phyloP scores from a whole-genome alignment of 2,888 invertebrate genomes.

The Dynastes hyllus region DNA sequence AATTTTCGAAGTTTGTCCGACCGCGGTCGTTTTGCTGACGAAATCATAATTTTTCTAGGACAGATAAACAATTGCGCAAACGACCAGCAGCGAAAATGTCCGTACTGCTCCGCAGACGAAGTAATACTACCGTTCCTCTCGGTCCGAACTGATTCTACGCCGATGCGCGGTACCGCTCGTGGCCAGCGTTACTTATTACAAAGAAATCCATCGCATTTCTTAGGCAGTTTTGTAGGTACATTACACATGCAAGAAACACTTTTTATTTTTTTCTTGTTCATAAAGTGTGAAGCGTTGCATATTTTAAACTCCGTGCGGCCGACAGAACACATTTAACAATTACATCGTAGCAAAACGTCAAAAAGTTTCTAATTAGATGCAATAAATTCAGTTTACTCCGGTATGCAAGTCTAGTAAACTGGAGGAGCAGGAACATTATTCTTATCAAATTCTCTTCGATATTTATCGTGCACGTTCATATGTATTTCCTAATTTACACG shows the following conservation, averaged over 20 bases:
- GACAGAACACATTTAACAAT: conserved; percentile 1
- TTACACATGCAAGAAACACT: not conserved
- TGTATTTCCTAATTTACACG: conserved; percentile 39
- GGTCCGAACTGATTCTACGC: too few relatives aligned
- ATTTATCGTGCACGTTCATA: conserved; percentile 33
- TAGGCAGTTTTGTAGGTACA: too few relatives aligned
- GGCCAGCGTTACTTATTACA: too few relatives aligned
- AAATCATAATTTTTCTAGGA: too few relatives aligned
- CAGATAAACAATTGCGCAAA: too few relatives aligned
- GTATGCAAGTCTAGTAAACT: not conserved
- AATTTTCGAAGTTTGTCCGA: too few relatives aligned
- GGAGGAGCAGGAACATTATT: conserved; percentile 13
- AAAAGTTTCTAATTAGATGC: conserved; percentile 23
- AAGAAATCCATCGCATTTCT: too few relatives aligned
- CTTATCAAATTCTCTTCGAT: conserved; percentile 16
- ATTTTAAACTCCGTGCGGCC: not conserved
- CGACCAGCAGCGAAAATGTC: too few relatives aligned
- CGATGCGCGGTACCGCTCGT: too few relatives aligned
- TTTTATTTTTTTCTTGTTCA: not conserved
- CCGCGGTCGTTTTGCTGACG: too few relatives aligned
- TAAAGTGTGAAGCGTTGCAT: not conserved
- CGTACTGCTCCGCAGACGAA: too few relatives aligned
- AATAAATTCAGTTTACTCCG: conserved; percentile 5
- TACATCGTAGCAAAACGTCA: conserved; percentile 8
- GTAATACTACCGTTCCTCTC: too few relatives aligned